Evolutionary conservation across 2,113 vertebrate species (phyloP), one percentile per base, ranked within the genome.

Genomic region (Peromyscus polionotus): DNA sequence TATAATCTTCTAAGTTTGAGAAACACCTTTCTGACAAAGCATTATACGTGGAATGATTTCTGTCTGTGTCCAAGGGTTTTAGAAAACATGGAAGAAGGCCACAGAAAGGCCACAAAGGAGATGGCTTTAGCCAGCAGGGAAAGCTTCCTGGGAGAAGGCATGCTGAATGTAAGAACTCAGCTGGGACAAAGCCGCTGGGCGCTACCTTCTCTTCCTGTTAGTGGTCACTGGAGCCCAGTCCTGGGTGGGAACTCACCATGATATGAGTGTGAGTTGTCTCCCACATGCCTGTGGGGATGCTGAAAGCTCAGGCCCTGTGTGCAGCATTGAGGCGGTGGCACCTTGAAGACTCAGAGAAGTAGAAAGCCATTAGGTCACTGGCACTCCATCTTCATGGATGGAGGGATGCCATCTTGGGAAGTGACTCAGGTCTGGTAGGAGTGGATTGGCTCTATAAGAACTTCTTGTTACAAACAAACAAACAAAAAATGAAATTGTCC

Each of bases 51-150:
- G 51, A 61, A 61, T 57, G 33, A 90, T 39, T 63, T 80, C 57
- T 91, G 76, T 90, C 42, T 75, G 63, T 91, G 70, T 59, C 39
- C 73, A 39, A 22, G 8, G 14, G 19, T 88, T 94, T 88, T 63
- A 51, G 42, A 61, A 97, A 94, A 94, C 14, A 63, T 3, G 24
- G 59, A 91, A 57, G 33, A 80, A 36, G 76, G 26, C 26, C 7
- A 7, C 31, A 75, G 84, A n/a, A 73, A 96, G 39, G 11, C 45
- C 80, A 94, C 33, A 36, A 10, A n/a, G 26, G 20, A 93, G 61
- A 7, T 42, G 31, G 36, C 72, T 22, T 57, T 83, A 84, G 73
- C 45, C 19, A 19, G 12, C 39, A 91, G 36, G 59, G 33, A 57
- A 75, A n/a, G 7, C 65, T 63, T 79, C 86, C 70, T 45, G 20